Evolutionary conservation across 2,113 vertebrate species (phyloP).

Genomic region (Desmodus rotundus): DNA sequence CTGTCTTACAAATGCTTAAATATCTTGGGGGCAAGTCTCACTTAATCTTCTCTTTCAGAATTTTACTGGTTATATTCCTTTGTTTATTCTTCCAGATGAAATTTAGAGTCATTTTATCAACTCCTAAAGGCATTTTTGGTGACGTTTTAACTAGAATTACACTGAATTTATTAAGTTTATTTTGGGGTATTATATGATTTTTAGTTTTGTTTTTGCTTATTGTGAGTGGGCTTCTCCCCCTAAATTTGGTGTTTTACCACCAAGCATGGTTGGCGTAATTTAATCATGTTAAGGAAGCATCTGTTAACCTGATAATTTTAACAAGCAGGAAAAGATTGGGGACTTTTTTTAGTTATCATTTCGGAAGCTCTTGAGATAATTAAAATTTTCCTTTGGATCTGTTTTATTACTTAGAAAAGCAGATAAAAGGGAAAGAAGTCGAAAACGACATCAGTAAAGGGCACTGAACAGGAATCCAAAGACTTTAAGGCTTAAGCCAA

Average conservation of each 20-base stretch:
- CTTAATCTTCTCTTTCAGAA: not conserved
- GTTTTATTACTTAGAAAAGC: not conserved
- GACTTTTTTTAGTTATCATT: not conserved
- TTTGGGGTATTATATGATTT: not conserved
- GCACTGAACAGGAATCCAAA: not conserved
- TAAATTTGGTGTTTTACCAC: not conserved
- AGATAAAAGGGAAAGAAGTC: not conserved
- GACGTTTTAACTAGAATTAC: not conserved
- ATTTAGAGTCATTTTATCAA: not conserved
- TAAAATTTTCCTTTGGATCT: not conserved
- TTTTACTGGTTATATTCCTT: not conserved
- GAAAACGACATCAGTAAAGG: not conserved
- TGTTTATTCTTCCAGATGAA: not conserved
- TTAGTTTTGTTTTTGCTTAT: not conserved
- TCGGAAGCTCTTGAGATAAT: not conserved
- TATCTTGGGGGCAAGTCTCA: not conserved
- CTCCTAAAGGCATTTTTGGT: not conserved
- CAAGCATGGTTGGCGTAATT: not conserved
- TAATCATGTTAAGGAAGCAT: not conserved
- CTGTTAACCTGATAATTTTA: not conserved
- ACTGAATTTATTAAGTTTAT: not conserved
- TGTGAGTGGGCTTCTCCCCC: too few species aligned
- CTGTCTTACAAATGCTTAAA: not conserved
- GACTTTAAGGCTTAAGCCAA: not conserved
- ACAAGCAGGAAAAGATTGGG: not conserved